phyloP scores from a whole-genome alignment of 2,113 vertebrate species.

The Eurypyga helias region DNA sequence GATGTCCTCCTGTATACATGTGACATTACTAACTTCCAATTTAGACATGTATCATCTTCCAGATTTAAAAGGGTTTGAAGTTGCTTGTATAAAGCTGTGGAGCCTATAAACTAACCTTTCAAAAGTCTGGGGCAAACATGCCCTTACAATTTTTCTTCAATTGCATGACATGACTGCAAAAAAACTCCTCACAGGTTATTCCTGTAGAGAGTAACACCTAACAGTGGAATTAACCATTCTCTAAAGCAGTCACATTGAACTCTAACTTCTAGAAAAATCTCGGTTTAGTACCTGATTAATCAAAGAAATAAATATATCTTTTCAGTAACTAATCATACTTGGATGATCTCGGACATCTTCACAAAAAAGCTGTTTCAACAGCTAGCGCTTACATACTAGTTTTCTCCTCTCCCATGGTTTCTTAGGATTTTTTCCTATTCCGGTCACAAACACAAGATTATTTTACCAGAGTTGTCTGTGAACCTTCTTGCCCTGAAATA shows the following conservation, averaged over 20 bases:
- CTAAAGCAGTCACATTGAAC: neutral
- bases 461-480: neutral
- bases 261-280: neutral
- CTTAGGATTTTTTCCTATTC: neutral
- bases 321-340: neutral
- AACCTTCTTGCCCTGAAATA: neutral
- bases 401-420: accelerated
- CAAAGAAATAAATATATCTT: neutral
- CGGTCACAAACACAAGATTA: neutral
- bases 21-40: neutral
- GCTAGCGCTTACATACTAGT: neutral
- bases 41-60: neutral
- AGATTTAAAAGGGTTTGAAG: neutral
- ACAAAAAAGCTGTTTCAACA: neutral
- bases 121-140: neutral
- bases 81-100: neutral
- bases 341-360: neutral
- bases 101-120: neutral
- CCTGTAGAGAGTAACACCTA: neutral
- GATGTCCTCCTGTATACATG: neutral
- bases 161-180: neutral
- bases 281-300: neutral
- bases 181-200: neutral
- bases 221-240: neutral
- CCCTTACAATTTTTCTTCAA: neutral